These are phyloP conservation scores for Platichthys flesus DNA, from an alignment of 2,113 vertebrate species.

Conservation along the genomic window DNA sequence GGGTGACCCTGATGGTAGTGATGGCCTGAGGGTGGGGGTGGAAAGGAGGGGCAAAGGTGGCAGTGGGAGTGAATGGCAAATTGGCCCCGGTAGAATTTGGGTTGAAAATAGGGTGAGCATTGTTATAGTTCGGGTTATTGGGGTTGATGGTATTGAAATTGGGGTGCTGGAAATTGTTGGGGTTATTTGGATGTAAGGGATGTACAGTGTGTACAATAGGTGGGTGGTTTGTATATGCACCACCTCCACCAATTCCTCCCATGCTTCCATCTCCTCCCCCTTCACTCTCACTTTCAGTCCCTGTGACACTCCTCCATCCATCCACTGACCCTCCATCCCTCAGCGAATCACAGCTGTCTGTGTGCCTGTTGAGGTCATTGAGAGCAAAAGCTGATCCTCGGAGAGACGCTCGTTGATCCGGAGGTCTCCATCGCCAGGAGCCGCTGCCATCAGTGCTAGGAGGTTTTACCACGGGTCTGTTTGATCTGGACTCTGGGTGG, in stretches of 20 bases:
- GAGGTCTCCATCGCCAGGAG: slow-evolving; percentile 95
- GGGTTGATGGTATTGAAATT: slow-evolving; percentile 42
- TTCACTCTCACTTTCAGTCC: slow-evolving; percentile 60
- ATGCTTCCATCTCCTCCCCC: slow-evolving; percentile 42
- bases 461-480: slow-evolving; percentile 91
- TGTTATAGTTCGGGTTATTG: slow-evolving; percentile 47
- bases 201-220: slow-evolving; percentile 71
- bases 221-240: slow-evolving; percentile 53
- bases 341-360: slow-evolving; percentile 90
- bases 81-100: slow-evolving; percentile 34
- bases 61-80: slow-evolving; percentile 34
- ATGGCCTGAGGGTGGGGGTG: slow-evolving; percentile 92
- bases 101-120: slow-evolving; percentile 28
- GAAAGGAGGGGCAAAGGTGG: slow-evolving; percentile 70
- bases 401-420: slow-evolving; percentile 87
- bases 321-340: slow-evolving; percentile 87
- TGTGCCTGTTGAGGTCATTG: slow-evolving; percentile 91
- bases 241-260: slow-evolving; percentile 43
- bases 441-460: slow-evolving; percentile 91
- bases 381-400: slow-evolving; percentile 88
- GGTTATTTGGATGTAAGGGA: slow-evolving; percentile 62
- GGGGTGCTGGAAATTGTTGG: slow-evolving; percentile 52
- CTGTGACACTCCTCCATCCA: slow-evolving; percentile 84
- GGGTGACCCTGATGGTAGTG: slow-evolving; percentile 93
- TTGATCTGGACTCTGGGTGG: slow-evolving; percentile 86